Percentiles rank a stretch among this genome's conserved stretches.
Conservation (phyloP, 1,140 invertebrate genomes). For the Fopius arisanus region DNA sequence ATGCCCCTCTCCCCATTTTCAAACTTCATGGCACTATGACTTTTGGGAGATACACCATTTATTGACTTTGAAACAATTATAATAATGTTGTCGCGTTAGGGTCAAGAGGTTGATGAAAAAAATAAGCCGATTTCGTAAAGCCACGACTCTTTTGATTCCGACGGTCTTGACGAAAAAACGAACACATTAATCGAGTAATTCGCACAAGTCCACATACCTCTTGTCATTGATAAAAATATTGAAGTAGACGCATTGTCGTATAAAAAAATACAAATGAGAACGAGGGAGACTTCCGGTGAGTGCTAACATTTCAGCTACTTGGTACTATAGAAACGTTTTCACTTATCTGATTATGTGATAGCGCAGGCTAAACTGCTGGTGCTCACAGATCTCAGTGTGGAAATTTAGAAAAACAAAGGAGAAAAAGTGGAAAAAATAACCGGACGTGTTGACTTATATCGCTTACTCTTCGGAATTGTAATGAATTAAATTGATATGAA, state of each 20-base stretch:
- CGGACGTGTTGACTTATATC: neutral
- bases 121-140: neutral
- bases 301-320: neutral
- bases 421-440: neutral
- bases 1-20: too few species aligned
- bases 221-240: too few species aligned
- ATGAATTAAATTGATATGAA: neutral
- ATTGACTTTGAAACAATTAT: too few species aligned
- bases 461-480: neutral
- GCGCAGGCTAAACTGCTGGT: constrained; percentile 6
- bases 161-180: neutral
- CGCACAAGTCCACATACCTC: too few species aligned
- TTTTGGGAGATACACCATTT: too few species aligned
- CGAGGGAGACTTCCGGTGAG: neutral
- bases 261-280: neutral
- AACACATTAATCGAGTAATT: neutral
- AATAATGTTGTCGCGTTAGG: too few species aligned
- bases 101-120: neutral
- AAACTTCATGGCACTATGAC: too few species aligned
- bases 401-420: neutral
- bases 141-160: neutral
- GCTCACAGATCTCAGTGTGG: neutral
- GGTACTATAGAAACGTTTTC: neutral
- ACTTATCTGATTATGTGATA: constrained; percentile 27
- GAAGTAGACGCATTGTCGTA: too few species aligned